phyloP scores from a whole-genome alignment of 2,113 vertebrate species.

The Osmerus eperlanus region DNA sequence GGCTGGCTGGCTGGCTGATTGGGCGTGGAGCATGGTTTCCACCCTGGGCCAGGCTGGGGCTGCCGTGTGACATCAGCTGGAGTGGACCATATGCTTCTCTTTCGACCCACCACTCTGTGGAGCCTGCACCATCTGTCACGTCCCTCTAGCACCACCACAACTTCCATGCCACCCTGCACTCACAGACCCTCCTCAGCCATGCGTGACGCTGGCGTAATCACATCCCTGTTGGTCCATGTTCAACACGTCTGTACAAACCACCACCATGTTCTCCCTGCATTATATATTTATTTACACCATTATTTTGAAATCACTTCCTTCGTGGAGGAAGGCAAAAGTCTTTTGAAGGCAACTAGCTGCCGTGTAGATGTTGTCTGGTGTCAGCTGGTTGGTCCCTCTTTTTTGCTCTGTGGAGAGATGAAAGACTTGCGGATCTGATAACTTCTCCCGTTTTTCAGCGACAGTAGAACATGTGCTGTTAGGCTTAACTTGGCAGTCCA shows the following conservation, averaged over 20 bases:
- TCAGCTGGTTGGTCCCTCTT: conserved; percentile 8
- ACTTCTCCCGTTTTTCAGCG: neutral
- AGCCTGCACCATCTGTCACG: conserved; percentile 58
- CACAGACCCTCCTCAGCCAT: conserved; percentile 19
- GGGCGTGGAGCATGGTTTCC: conserved; percentile 42
- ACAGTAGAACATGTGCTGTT: neutral
- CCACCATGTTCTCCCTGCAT: neutral
- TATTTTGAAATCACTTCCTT: conserved; percentile 6
- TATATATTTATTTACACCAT: neutral
- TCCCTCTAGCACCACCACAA: conserved; percentile 15
- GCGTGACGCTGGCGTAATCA: conserved; percentile 22
- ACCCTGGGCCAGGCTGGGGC: conserved; percentile 37
- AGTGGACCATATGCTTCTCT: conserved; percentile 61
- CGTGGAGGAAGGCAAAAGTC: neutral
- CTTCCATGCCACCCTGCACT: no score
- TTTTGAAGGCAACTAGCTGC: conserved; percentile 14
- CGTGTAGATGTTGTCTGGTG: neutral
- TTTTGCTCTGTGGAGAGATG: conserved; percentile 27
- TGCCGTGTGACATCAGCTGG: conserved; percentile 51
- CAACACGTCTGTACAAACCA: conserved; percentile 33
- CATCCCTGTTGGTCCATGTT: conserved; percentile 15
- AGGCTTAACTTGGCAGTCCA: neutral
- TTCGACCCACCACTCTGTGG: conserved; percentile 44
- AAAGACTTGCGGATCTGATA: conserved; percentile 10
- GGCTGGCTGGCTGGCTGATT: conserved; percentile 40